Base-by-base conservation (phyloP, 2,113 vertebrate genomes). In the Scomber scombrus region DNA sequence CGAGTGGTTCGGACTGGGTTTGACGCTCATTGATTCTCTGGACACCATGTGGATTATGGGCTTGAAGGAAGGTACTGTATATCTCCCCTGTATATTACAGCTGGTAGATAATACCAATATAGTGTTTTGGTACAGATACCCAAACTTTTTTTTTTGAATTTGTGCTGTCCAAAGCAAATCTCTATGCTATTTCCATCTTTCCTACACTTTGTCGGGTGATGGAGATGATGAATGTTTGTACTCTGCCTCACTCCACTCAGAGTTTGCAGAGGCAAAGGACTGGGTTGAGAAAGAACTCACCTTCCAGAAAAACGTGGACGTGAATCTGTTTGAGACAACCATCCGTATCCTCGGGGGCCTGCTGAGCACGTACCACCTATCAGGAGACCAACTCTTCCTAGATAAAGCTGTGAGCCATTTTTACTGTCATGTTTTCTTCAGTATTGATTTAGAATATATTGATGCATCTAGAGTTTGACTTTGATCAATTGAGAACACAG, bases 11-110 rank as follows among this genome's bases (percentile, higher is more conserved):
- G 97, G 97, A 18, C 95, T 99, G 4, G 98, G 98, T 0, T 93
- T 99, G 80, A 99, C 98, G 0, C 94, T 99, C 11, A 92, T 99
- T 1, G 98, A 99, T 0, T 94, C 98, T 7, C 89, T 99, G 94
- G 98, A 99, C 90, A 99, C 98, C 29, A 97, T 99, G 97, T 99
- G 97, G 98, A 97, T 99, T 63, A 62, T 99, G 91, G 97, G 95
- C 11, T 93, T 99, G 15, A 97, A 95, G 83, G 95, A 97, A 95
- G 98, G 98, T 99, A 85, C 31, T 7, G 2, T 11, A 31, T 11
- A 21, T 60, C 40, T 62, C 2, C 9, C 34, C 34, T 40, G 34
- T 40, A 40, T 40, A 40, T 7, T 40, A 40, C 1, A 9, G 34
- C 34, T 40, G 34, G 34, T 40, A 40, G 34, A 40, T 40, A 40